A percentile compares a stretch with the other conserved stretches of the same genome.
These are phyloP conservation scores for Calliopum simillimum DNA, from an alignment of 2,888 invertebrate species.

Conservation along the genomic window DNA sequence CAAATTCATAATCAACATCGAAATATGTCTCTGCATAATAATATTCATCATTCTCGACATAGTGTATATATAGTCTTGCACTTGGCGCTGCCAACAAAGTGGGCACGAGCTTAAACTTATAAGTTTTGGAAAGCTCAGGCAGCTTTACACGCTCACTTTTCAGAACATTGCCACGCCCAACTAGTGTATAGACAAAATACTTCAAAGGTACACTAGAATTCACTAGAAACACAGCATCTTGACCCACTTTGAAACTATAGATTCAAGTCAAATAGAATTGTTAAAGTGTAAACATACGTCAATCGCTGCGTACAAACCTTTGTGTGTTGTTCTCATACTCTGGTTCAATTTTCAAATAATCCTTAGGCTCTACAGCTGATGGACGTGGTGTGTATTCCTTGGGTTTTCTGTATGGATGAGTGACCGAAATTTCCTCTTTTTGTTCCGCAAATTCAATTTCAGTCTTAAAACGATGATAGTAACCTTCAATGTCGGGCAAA, in stretches of 20 bases:
- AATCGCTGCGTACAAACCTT: no score
- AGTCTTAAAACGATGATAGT: slow-evolving; percentile 49
- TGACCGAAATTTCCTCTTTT: slow-evolving; percentile 50
- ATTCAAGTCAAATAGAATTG: no score
- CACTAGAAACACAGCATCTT: slow-evolving; percentile 78
- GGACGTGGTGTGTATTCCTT: no score
- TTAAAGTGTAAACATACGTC: no score
- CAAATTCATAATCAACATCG: slow-evolving; percentile 11
- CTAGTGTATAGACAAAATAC: slow-evolving; percentile 79
- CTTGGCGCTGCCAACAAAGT: slow-evolving; percentile 83
- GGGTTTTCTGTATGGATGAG: no score
- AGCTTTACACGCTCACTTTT: slow-evolving; percentile 77
- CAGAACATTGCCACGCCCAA: slow-evolving; percentile 87
- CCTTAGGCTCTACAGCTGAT: no score
- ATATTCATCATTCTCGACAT: slow-evolving; percentile 79
- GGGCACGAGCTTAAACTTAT: slow-evolving; percentile 77
- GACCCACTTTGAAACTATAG: slow-evolving; percentile 71
- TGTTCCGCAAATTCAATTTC: slow-evolving; percentile 54
- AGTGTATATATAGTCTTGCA: slow-evolving; percentile 83
- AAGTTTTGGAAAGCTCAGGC: slow-evolving; percentile 67
- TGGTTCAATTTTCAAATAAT: no score
- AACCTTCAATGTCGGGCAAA: slow-evolving; percentile 53
- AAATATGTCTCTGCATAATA: slow-evolving; percentile 69
- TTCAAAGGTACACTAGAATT: slow-evolving; percentile 81
- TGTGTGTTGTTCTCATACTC: no score